phyloP scores from a whole-genome alignment of 2,888 invertebrate genomes.

The Apodemia duryi region DNA sequence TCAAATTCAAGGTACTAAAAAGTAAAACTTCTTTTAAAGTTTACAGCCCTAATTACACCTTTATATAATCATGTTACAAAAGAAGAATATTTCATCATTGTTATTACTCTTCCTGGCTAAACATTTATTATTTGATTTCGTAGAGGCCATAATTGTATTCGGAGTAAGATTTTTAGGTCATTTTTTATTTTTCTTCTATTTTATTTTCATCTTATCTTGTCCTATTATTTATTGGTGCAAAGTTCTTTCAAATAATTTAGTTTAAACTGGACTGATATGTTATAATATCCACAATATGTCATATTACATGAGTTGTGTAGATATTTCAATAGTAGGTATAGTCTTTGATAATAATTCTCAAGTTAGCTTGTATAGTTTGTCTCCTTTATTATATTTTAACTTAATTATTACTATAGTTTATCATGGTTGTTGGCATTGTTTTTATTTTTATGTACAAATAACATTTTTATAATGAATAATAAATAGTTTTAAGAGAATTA shows the following conservation, averaged over 20 bases:
- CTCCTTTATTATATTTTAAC: slow-evolving; percentile 64
- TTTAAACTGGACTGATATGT: slow-evolving; percentile 46
- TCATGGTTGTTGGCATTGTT: slow-evolving; percentile 72
- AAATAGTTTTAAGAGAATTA: slow-evolving; percentile 55
- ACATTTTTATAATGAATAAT: slow-evolving; percentile 55
- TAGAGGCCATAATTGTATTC: too few relatives aligned
- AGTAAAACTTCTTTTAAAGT: too few relatives aligned
- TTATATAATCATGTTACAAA: too few relatives aligned
- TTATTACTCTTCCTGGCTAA: too few relatives aligned
- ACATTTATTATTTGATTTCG: too few relatives aligned
- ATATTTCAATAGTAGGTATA: slow-evolving; percentile 11
- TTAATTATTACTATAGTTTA: slow-evolving; percentile 70
- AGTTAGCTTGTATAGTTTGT: slow-evolving; percentile 63
- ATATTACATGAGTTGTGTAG: slow-evolving; percentile 19
- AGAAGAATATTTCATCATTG: too few relatives aligned
- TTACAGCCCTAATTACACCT: too few relatives aligned
- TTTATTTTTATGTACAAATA: slow-evolving; percentile 76
- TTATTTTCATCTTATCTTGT: slow-evolving; percentile 23
- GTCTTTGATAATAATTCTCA: slow-evolving; percentile 30
- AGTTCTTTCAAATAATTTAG: slow-evolving; percentile 46
- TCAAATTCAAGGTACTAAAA: too few relatives aligned
- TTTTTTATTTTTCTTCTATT: slow-evolving; percentile 20
- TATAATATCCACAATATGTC: slow-evolving; percentile 30
- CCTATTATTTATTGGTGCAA: slow-evolving; percentile 61
- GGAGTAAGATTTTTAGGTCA: too few relatives aligned